phyloP scores from a whole-genome alignment of 2,797 vertebrate genomes.

The Acrossocheilus fasciatus region DNA sequence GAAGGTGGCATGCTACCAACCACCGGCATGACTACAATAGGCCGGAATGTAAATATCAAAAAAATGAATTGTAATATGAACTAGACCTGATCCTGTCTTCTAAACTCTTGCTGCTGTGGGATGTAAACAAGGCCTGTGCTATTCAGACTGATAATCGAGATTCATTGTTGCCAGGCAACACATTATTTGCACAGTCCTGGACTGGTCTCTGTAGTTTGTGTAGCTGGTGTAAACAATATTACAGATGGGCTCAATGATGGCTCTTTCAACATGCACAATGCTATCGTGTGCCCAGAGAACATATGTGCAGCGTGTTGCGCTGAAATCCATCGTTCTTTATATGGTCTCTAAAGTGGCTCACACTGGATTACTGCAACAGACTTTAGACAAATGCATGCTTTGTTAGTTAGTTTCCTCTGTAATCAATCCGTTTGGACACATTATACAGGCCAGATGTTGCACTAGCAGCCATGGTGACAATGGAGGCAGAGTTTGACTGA shows the following conservation, averaged over 20 bases:
- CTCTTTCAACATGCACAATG: slow-evolving; percentile 25
- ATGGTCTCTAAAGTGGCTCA: slow-evolving; percentile 26
- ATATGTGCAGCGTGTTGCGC: not conserved
- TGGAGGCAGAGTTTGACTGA: not conserved
- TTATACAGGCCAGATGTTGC: slow-evolving; percentile 25
- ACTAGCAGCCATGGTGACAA: not conserved
- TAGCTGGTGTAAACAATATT: slow-evolving; percentile 31
- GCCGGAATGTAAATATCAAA: slow-evolving; percentile 43
- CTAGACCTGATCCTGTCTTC: slow-evolving; percentile 1
- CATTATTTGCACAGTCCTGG: slow-evolving; percentile 55
- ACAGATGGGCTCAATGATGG: slow-evolving; percentile 6
- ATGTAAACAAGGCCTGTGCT: slow-evolving; percentile 48
- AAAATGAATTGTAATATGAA: slow-evolving; percentile 26
- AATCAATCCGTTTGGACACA: slow-evolving; percentile 1
- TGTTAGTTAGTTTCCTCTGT: slow-evolving; percentile 1
- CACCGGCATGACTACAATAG: slow-evolving; percentile 8
- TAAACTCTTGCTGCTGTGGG: slow-evolving; percentile 30
- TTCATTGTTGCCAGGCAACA: slow-evolving; percentile 60
- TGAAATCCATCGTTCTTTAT: slow-evolving; percentile 5
- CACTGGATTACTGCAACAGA: slow-evolving; percentile 21
- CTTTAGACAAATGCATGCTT: not conserved
- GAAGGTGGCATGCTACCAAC: slow-evolving; percentile 21
- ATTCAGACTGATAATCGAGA: slow-evolving; percentile 50
- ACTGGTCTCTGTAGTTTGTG: slow-evolving; percentile 41
- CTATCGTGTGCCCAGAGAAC: slow-evolving; percentile 1